Conservation (phyloP, 2,113 vertebrate species). For the Xenotilapia flavipinnis region DNA sequence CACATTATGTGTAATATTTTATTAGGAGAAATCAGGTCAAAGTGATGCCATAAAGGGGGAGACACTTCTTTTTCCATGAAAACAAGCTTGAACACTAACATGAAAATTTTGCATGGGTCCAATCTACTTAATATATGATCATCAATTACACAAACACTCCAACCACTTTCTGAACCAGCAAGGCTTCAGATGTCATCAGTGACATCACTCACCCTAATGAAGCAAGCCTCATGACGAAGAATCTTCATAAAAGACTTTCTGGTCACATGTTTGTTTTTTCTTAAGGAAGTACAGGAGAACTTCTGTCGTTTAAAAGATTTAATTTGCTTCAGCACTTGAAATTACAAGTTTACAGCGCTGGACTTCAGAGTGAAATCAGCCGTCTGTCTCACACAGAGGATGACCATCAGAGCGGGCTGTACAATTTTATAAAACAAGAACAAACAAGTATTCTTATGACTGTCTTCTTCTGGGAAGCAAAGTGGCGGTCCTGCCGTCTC, state of each 20-base stretch:
- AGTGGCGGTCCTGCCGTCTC: background rate
- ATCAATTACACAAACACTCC: background rate
- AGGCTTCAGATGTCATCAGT: background rate
- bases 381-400: background rate
- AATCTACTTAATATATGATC: background rate
- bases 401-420: background rate
- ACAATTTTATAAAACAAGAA: background rate
- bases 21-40: background rate
- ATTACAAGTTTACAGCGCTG: background rate
- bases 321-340: background rate
- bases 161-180: background rate
- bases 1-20: accelerated
- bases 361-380: accelerated
- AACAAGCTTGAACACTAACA: background rate
- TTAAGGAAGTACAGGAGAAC: background rate
- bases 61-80: background rate
- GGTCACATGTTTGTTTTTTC: background rate
- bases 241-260: background rate
- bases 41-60: accelerated
- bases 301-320: background rate
- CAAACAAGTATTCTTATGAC: no score
- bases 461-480: background rate
- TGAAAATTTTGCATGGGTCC: accelerated
- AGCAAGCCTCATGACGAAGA: background rate
- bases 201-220: background rate